Evolutionary conservation across 1,140 invertebrate genomes (phyloP).

Genomic region (Brachystomella parvula): DNA sequence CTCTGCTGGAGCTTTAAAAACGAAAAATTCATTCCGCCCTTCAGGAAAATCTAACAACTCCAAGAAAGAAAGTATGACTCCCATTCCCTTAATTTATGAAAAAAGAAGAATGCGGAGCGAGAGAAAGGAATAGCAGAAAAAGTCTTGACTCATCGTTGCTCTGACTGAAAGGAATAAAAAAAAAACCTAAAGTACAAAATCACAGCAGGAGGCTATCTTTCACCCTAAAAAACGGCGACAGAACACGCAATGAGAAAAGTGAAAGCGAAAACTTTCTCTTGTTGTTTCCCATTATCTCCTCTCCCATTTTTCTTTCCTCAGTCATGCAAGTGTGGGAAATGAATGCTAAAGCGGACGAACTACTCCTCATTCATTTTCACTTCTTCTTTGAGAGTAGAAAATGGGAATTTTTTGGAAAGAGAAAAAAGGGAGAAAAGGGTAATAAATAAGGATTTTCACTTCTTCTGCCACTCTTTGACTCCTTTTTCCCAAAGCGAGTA

Average conservation of each 20-base stretch:
- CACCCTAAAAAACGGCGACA: neutral
- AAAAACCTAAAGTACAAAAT: neutral
- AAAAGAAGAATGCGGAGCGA: too few relatives aligned
- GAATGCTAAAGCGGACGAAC: neutral
- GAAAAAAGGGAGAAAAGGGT: conserved; percentile 7
- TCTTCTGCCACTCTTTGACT: neutral
- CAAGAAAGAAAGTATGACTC: too few relatives aligned
- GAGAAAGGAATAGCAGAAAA: too few relatives aligned
- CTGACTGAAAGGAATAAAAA: neutral
- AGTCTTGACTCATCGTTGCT: conserved; percentile 1
- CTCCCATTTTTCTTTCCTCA: neutral
- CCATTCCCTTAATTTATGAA: too few relatives aligned
- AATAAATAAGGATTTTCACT: conserved; percentile 12
- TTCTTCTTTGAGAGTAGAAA: neutral
- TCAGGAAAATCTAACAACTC: too few relatives aligned
- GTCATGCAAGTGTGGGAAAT: neutral
- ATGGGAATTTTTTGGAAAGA: neutral
- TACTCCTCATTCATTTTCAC: conserved; percentile 10
- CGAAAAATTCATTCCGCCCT: too few relatives aligned
- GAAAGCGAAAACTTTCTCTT: neutral
- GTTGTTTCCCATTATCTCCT: neutral
- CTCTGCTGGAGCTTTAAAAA: too few relatives aligned
- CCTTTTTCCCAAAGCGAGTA: neutral
- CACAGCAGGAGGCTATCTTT: conserved; percentile 9
- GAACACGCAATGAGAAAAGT: neutral